phyloP scores from a whole-genome alignment of 2,113 vertebrate species.

The Corvus hawaiiensis region DNA sequence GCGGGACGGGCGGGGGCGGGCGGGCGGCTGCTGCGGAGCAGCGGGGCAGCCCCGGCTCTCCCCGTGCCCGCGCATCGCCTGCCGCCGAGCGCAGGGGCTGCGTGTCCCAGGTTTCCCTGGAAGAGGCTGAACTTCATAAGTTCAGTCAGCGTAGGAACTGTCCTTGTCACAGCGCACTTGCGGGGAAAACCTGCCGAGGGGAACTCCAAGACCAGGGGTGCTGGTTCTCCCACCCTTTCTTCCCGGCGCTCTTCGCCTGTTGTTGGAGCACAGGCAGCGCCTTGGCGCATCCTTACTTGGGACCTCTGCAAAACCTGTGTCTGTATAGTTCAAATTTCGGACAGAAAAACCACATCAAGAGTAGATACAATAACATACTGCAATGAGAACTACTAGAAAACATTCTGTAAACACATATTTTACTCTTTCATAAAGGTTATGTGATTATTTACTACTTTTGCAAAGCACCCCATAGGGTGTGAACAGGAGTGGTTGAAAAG shows the following conservation, averaged over 20 bases:
- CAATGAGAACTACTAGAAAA: neutral
- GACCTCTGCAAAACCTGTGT: rapidly evolving
- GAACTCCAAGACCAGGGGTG: rapidly evolving
- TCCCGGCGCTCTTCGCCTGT: rapidly evolving
- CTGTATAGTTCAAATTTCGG: neutral
- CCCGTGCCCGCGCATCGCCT: rapidly evolving
- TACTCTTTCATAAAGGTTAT: neutral
- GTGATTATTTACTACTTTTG: neutral
- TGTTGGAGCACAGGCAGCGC: neutral
- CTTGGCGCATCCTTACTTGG: neutral
- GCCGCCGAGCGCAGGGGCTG: rapidly evolving
- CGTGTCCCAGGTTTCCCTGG: rapidly evolving
- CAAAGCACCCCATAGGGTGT: rapidly evolving
- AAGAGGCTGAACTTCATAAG: rapidly evolving
- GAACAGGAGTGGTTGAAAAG: neutral
- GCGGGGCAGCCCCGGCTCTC: neutral
- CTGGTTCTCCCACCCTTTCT: rapidly evolving
- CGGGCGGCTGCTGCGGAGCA: neutral
- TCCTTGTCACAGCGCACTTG: neutral
- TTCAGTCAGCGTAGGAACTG: rapidly evolving
- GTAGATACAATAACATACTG: rapidly evolving
- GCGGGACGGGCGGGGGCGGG: too few species aligned
- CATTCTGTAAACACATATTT: rapidly evolving
- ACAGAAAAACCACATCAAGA: neutral
- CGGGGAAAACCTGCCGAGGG: rapidly evolving